These are phyloP conservation scores for Thunnus albacares DNA, from an alignment of 2,797 vertebrate species.

Conservation along the genomic window DNA sequence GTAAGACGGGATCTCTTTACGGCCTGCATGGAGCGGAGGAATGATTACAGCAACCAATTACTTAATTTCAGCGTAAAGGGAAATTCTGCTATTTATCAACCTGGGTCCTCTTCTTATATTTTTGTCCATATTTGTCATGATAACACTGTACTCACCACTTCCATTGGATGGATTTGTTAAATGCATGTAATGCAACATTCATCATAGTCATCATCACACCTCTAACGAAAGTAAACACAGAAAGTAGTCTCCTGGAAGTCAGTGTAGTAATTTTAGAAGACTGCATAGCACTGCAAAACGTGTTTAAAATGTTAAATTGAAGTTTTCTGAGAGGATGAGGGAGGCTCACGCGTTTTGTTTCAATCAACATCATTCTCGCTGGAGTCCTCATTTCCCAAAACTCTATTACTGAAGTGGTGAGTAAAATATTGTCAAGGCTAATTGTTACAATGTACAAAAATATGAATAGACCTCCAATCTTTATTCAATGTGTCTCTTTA, in stretches of 20 bases:
- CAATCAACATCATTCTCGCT: too few relatives aligned
- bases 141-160: neutral
- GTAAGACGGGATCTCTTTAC: neutral
- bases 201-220: too few relatives aligned
- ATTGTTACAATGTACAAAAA: neutral
- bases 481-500: slow-evolving; percentile 2
- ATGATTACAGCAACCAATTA: too few relatives aligned
- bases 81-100: neutral
- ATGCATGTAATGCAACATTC: neutral
- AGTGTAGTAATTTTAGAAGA: neutral
- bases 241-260: neutral
- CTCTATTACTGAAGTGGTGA: neutral
- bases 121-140: neutral
- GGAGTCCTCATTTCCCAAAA: neutral
- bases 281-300: neutral
- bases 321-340: too few relatives aligned
- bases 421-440: neutral
- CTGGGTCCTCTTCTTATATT: neutral
- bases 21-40: neutral
- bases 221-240: neutral
- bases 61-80: neutral
- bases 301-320: neutral
- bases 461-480: neutral
- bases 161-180: neutral
- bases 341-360: too few relatives aligned